Conservation (phyloP, 2,888 invertebrate species). For the Steinernema carpocapsae region DNA sequence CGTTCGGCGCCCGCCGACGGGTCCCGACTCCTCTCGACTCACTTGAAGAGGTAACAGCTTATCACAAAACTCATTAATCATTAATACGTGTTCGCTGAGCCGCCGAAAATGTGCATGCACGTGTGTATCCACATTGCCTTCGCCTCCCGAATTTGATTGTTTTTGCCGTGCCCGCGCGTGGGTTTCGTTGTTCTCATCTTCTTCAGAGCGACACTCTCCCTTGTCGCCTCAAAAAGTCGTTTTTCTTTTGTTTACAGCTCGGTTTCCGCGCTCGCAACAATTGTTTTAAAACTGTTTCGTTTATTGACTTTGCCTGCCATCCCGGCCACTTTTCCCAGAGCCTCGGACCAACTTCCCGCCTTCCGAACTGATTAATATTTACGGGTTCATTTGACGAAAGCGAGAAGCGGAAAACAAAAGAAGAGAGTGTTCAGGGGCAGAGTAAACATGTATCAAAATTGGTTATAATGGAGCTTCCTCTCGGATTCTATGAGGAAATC, state of each 20-base stretch:
- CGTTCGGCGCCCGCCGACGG: not conserved
- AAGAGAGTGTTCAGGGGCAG: not conserved
- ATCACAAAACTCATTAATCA: conserved; percentile 28
- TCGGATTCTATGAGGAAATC: not conserved
- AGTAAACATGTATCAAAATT: conserved; percentile 12
- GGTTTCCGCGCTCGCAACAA: not conserved
- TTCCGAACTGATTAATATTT: too few species aligned
- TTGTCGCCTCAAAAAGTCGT: not conserved
- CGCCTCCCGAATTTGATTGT: not conserved
- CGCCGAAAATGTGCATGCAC: conserved; percentile 22
- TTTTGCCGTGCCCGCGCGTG: conserved; percentile 9
- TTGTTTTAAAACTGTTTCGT: conserved; percentile 8
- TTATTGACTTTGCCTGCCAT: too few species aligned
- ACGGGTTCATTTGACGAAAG: too few species aligned
- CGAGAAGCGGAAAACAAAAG: too few species aligned
- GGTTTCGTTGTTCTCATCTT: conserved; percentile 19
- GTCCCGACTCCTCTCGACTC: too few species aligned
- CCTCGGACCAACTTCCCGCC: too few species aligned
- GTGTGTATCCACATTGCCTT: too few species aligned
- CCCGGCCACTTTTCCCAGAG: too few species aligned
- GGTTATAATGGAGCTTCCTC: conserved; percentile 16
- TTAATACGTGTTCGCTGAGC: conserved; percentile 26
- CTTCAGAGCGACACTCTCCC: conserved; percentile 4
- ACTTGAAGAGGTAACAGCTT: conserved; percentile 14
- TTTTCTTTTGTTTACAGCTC: conserved; percentile 25